Evolutionary conservation across 2,888 invertebrate species (phyloP).

Genomic region (Margaritifera margaritifera): DNA sequence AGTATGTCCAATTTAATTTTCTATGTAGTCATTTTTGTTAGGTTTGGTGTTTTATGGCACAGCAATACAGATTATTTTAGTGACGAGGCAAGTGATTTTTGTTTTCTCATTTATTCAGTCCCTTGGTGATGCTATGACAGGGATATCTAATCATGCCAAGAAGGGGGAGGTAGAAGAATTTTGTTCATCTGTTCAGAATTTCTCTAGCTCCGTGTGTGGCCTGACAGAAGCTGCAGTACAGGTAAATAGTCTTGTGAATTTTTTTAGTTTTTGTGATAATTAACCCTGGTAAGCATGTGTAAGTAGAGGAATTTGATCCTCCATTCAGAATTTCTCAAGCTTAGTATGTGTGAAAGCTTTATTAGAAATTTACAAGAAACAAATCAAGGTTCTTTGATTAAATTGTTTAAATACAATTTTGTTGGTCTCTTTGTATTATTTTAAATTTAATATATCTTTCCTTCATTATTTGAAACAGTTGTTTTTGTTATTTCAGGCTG

Average conservation of each 20-base stretch:
- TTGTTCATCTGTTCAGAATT: slow-evolving; percentile 86
- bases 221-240: slow-evolving; percentile 95
- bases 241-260: slow-evolving; percentile 54
- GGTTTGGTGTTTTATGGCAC: too few relatives aligned
- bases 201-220: slow-evolving; percentile 90
- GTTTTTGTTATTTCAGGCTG: slow-evolving; percentile 76
- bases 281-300: too few relatives aligned
- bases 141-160: slow-evolving; percentile 93
- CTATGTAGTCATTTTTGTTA: background rate
- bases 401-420: too few relatives aligned
- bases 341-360: too few relatives aligned
- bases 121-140: slow-evolving; percentile 83
- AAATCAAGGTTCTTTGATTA: too few relatives aligned
- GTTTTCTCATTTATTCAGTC: slow-evolving; percentile 42
- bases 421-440: too few relatives aligned
- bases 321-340: too few relatives aligned
- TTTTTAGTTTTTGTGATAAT: background rate
- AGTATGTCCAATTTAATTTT: background rate
- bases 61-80: background rate
- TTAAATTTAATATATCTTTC: background rate
- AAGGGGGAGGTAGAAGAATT: slow-evolving; percentile 88
- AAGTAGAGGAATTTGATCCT: too few relatives aligned
- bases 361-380: too few relatives aligned
- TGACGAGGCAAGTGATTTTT: background rate
- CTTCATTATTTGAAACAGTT: background rate